A percentile compares a stretch with the other conserved stretches of the same genome.
Conservation (phyloP, 2,113 vertebrate species). For the Egretta garzetta region DNA sequence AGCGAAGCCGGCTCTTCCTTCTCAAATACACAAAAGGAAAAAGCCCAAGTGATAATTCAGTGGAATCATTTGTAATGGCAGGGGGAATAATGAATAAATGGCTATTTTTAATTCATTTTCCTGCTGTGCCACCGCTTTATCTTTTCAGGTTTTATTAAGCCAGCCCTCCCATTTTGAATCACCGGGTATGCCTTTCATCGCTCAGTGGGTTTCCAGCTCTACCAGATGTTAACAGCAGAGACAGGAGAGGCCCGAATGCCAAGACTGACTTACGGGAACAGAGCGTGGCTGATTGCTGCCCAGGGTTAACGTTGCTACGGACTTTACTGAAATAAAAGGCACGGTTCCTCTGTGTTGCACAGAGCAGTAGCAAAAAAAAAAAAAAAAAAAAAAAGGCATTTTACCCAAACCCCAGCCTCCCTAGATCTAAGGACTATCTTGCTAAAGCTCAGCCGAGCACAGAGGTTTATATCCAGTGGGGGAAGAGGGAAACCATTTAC, state of each 20-base stretch:
- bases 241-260: neutral
- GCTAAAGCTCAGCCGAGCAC: neutral
- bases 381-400: too few species aligned
- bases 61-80: neutral
- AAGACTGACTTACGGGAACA: neutral
- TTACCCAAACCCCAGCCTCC: neutral
- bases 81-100: slow-evolving; percentile 17
- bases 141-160: slow-evolving; percentile 21
- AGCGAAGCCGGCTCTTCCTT: neutral
- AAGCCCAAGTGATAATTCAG: slow-evolving; percentile 22
- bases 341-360: neutral
- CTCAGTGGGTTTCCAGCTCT: neutral
- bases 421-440: neutral
- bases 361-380: neutral
- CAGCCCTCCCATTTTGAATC: neutral
- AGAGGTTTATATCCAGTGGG: neutral
- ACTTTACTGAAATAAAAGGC: neutral
- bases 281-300: neutral
- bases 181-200: neutral
- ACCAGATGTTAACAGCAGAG: neutral
- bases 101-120: slow-evolving; percentile 46
- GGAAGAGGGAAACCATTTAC: neutral
- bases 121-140: neutral
- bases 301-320: neutral
- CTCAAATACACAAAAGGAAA: neutral